A percentile compares a stretch with the other conserved stretches of the same genome.
Conservation (phyloP, 2,797 vertebrate species). For the Carapus acus region DNA sequence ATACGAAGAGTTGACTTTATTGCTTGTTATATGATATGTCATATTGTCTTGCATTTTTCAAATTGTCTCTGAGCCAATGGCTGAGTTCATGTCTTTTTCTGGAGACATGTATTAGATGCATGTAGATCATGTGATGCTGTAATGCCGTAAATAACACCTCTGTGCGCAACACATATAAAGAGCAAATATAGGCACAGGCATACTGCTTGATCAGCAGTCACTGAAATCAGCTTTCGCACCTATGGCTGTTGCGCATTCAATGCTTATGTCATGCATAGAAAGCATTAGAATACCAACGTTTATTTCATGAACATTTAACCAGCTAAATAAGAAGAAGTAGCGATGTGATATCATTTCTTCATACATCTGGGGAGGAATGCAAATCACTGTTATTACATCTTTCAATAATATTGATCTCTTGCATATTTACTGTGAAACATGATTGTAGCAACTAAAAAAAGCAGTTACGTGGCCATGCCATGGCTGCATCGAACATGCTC, state of each 20-base stretch:
- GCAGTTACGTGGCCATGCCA: too few species aligned
- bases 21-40: background rate
- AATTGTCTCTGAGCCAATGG: conserved; percentile 6
- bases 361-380: too few species aligned
- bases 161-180: too few species aligned
- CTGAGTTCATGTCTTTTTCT: conserved; percentile 19
- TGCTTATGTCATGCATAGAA: background rate
- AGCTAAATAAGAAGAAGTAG: too few species aligned
- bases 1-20: background rate
- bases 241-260: background rate
- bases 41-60: conserved; percentile 8
- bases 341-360: too few species aligned
- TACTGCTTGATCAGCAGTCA: background rate
- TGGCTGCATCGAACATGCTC: background rate
- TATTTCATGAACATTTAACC: background rate
- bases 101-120: conserved; percentile 6
- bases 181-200: too few species aligned
- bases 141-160: too few species aligned
- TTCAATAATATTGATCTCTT: too few species aligned
- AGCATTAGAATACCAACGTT: background rate
- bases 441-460: too few species aligned
- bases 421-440: too few species aligned
- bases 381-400: too few species aligned
- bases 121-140: too few species aligned
- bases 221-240: background rate